These are phyloP conservation scores for Dendrolimus houi DNA, from an alignment of 2,888 invertebrate genomes.

Conservation along the genomic window DNA sequence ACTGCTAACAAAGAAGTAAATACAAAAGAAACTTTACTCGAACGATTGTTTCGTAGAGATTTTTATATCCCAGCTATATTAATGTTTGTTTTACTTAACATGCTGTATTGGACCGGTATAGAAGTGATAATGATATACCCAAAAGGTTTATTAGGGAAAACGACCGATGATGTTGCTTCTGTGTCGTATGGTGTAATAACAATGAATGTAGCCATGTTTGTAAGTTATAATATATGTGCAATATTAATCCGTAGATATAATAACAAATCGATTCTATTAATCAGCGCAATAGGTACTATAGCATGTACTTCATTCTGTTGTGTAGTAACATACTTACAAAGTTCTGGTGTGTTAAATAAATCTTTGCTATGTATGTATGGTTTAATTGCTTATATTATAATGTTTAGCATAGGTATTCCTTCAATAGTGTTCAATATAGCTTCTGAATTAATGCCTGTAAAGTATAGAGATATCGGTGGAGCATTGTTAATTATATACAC, in stretches of 20 bases:
- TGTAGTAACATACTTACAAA: conserved; percentile 7
- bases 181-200: conserved; percentile 10
- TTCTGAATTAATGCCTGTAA: conserved; percentile 17
- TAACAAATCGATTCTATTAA: conserved; percentile 13
- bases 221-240: conserved; percentile 6
- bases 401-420: conserved; percentile 9
- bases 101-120: conserved; percentile 16
- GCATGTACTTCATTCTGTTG: conserved; percentile 5
- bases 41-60: conserved; percentile 10
- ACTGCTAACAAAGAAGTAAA: background rate
- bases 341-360: conserved; percentile 4
- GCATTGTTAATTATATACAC: conserved; percentile 12
- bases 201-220: conserved; percentile 4
- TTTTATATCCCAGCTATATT: conserved; percentile 17
- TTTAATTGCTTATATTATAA: conserved; percentile 10
- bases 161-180: conserved; percentile 10
- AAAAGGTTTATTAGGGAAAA: conserved; percentile 11
- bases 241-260: conserved; percentile 11
- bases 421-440: conserved; percentile 9
- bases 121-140: conserved; percentile 12
- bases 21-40: conserved; percentile 3
- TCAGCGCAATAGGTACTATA: conserved; percentile 8
- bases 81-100: conserved; percentile 11
- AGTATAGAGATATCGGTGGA: conserved; percentile 15
- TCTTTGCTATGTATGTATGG: conserved; percentile 12